phyloP scores from a whole-genome alignment of 1,140 invertebrate genomes.

The Delia radicum region DNA sequence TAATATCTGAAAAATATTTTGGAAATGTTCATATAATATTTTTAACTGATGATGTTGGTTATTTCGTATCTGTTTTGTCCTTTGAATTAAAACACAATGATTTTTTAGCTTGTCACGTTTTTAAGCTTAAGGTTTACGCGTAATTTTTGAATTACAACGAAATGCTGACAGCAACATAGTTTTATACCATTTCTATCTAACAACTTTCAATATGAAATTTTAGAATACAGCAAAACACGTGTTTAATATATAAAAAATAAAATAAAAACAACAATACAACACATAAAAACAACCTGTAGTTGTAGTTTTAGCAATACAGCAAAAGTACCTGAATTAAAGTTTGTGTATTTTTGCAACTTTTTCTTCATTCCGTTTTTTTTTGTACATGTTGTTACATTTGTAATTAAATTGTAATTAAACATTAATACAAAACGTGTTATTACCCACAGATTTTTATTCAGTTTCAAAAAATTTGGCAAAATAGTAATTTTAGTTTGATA shows the following conservation, averaged over 20 bases:
- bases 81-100: background rate
- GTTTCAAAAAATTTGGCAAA: no score
- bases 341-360: background rate
- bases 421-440: conserved; percentile 17
- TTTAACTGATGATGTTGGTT: background rate
- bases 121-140: conserved; percentile 16
- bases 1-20: no score
- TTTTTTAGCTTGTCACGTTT: conserved; percentile 7
- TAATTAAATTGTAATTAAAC: conserved; percentile 22
- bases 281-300: background rate
- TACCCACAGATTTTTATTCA: background rate
- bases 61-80: background rate
- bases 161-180: conserved; percentile 4
- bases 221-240: background rate
- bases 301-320: background rate
- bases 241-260: background rate
- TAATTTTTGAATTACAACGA: conserved; percentile 17
- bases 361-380: no score
- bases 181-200: background rate
- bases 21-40: no score
- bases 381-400: conserved; percentile 7
- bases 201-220: background rate
- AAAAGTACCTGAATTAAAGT: conserved; percentile 1
- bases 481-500: no score
- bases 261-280: background rate